Evolutionary conservation across 2,797 vertebrate genomes (phyloP), one percentile per base, ranked within the genome.

Genomic region (Coregonus ussuriensis): DNA sequence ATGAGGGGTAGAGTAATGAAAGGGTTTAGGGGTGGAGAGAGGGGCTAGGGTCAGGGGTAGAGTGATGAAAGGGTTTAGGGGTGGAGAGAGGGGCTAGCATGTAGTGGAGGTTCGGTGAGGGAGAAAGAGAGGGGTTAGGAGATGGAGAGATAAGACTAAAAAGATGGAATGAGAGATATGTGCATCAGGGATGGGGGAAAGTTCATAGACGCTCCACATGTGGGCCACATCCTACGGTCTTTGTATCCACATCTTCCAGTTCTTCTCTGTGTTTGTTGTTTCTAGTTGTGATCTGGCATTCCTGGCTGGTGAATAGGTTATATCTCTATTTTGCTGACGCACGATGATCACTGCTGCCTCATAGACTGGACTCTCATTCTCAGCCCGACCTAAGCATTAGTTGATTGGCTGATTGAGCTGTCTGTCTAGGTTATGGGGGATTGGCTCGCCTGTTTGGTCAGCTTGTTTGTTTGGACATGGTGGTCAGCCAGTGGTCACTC

Each of bases 391-490:
- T 29, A 21, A 72, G 13, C n/a, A 54, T 51, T 25, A 31, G 47
- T n/a, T 29, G 70, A 47, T 47, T 47, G 41, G 41, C 41, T 47
- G 41, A 71, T 53, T 71, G 70, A 53, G 70, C 70, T 53, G 70
- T 72, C 47, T 53, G 70, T 72, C 52, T 25, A 11, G 25, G 51
- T 53, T 54, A 3, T 6, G 11, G 70, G 47, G 4, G 4, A 33
- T 52, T 29, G 18, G 4, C 21, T 4, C 47, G 3, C 21, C 25
- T 51, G 25, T 41, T 70, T 18, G 13, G 4, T 71, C 70, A 53
- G 70, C 21, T 47, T 16, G 47, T 71, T 25, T 71, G 11, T 47
- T 21, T 71, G 14, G 41, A 21, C 11, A 9, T 25, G 18, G 2
- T 5, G 69, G n/a, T 47, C 69, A 21, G 13, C 47, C 25, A 16